These are phyloP conservation scores for Echiichthys vipera DNA, from an alignment of 2,797 vertebrate genomes.

Conservation along the genomic window DNA sequence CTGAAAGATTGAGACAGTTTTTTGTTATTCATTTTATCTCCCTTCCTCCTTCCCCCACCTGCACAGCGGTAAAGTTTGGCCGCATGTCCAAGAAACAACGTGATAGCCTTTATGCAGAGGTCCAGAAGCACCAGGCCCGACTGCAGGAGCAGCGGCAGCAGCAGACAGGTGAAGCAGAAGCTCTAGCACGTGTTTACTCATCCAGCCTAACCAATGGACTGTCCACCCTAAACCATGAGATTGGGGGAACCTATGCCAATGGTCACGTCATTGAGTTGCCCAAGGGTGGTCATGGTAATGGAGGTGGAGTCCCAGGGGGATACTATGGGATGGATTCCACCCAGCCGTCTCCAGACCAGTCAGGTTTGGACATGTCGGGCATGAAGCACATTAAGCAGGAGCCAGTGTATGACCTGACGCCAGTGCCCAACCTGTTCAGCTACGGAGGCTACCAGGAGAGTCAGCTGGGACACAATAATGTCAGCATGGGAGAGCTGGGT, in stretches of 20 bases:
- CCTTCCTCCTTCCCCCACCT: conserved; percentile 28
- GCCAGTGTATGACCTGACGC: conserved; percentile 98
- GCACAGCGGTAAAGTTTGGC: conserved; percentile 96
- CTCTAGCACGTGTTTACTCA: conserved; percentile 94
- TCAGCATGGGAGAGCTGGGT: conserved; percentile 98
- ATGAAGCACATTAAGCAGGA: conserved; percentile 99
- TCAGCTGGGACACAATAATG: conserved; percentile 93
- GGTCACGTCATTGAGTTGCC: conserved; percentile 96
- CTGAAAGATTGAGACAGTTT: background rate
- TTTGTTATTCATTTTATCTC: background rate
- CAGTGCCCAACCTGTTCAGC: conserved; percentile 98
- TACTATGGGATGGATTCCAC: conserved; percentile 96
- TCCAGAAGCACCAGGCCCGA: conserved; percentile 97
- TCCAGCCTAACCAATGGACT: conserved; percentile 93
- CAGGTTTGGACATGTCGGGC: conserved; percentile 97
- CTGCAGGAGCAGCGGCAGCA: conserved; percentile 96
- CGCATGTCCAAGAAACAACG: conserved; percentile 99
- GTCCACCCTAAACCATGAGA: conserved; percentile 91
- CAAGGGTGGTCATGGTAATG: conserved; percentile 88
- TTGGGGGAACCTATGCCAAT: conserved; percentile 92
- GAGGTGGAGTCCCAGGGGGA: conserved; percentile 75
- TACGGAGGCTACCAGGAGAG: conserved; percentile 96
- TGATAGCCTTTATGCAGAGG: conserved; percentile 97
- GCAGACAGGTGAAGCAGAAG: conserved; percentile 95
- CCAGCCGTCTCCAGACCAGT: conserved; percentile 98